These are phyloP conservation scores for Gobio gobio DNA, from an alignment of 2,113 vertebrate genomes.

Conservation along the genomic window DNA sequence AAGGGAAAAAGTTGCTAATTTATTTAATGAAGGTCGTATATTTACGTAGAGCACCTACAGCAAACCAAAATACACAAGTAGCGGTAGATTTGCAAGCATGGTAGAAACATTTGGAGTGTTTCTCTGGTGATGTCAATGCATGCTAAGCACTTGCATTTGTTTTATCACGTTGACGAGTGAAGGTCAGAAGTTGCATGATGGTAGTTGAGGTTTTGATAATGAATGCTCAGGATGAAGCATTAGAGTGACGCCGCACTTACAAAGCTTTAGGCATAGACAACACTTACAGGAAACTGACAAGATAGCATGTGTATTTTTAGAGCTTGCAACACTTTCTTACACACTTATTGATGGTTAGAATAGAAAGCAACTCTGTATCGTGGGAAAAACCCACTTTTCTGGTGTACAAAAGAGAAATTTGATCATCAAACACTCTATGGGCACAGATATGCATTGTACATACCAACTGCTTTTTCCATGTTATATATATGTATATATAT, in stretches of 20 bases:
- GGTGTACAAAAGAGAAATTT: background rate
- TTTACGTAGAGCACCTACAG: constrained; percentile 3
- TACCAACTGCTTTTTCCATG: background rate
- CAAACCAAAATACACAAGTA: constrained; percentile 1
- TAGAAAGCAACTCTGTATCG: background rate
- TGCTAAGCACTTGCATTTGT: background rate
- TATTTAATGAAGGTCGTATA: background rate
- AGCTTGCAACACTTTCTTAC: background rate
- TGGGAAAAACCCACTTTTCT: background rate
- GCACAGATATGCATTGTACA: background rate
- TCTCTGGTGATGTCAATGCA: background rate
- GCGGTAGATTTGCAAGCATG: background rate
- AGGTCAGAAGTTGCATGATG: background rate
- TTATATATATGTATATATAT: background rate
- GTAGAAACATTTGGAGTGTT: background rate
- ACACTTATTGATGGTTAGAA: background rate
- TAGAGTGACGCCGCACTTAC: background rate
- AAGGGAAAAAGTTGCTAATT: constrained; percentile 2
- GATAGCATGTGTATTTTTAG: background rate
- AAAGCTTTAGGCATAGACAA: background rate
- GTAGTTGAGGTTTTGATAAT: constrained; percentile 2
- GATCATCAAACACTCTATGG: background rate
- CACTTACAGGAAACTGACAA: background rate
- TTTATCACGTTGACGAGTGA: background rate
- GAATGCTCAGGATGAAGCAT: background rate